Conservation (phyloP, 2,888 invertebrate genomes). For the Ditylenchus weischeri region DNA sequence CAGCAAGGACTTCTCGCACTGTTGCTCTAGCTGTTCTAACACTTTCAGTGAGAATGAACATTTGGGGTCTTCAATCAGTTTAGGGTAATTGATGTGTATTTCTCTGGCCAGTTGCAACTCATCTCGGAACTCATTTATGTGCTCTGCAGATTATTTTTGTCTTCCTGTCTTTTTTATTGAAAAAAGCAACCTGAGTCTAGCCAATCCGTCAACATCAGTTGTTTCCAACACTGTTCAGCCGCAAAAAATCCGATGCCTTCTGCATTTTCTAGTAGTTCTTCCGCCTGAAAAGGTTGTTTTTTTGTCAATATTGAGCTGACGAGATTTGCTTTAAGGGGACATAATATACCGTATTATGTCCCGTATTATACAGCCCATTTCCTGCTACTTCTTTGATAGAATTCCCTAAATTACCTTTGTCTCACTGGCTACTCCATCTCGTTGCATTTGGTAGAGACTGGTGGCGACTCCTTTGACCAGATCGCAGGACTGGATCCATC, state of each 20-base stretch:
- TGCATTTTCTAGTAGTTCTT: constrained; percentile 5
- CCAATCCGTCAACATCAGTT: constrained; percentile 19
- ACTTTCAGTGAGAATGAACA: constrained; percentile 14
- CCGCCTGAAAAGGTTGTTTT: constrained; percentile 7
- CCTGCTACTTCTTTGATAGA: too few species aligned
- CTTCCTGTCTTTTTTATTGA: background rate
- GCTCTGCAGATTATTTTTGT: background rate
- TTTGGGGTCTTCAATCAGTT: constrained; percentile 1
- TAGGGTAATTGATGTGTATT: constrained; percentile 10
- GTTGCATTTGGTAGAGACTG: constrained; percentile 11
- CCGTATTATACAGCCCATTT: too few species aligned
- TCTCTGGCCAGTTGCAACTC: constrained; percentile 20
- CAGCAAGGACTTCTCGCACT: constrained; percentile 21
- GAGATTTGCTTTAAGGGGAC: too few species aligned
- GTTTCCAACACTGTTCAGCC: constrained; percentile 18
- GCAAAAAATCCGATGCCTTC: constrained; percentile 20
- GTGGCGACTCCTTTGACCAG: constrained; percentile 2
- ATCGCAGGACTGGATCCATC: constrained; percentile 11
- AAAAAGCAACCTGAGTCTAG: constrained; percentile 11
- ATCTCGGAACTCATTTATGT: constrained; percentile 22
- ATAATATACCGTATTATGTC: too few species aligned
- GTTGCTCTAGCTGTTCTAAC: constrained; percentile 19
- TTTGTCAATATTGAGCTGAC: too few species aligned
- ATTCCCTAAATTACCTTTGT: constrained; percentile 4
- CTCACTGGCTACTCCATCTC: constrained; percentile 1